A percentile compares a stretch with the other conserved stretches of the same genome.
Evolutionary conservation across 2,888 invertebrate genomes (phyloP).

Genomic region (Linnaemya vulpina): DNA sequence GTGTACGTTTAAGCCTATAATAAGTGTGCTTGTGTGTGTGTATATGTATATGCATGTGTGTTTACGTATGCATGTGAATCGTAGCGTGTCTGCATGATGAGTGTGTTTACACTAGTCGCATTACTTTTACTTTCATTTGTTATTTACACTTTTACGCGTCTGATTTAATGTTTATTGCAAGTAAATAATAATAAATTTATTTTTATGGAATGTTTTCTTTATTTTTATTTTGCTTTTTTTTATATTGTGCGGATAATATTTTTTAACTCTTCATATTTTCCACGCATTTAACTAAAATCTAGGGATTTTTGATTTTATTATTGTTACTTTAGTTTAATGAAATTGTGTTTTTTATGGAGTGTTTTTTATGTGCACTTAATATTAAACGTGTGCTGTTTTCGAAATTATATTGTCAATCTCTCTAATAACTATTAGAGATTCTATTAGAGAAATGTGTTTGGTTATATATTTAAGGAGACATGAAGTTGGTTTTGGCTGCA

Average conservation of each 20-base stretch:
- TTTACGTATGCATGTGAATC: constrained; percentile 8
- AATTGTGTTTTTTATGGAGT: constrained; percentile 14
- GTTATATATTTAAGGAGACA: neutral
- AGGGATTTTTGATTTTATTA: neutral
- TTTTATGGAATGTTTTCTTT: constrained; percentile 44
- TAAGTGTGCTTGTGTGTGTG: constrained; percentile 20
- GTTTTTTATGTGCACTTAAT: neutral
- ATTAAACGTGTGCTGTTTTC: constrained; percentile 28
- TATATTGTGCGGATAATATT: neutral
- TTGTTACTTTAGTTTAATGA: constrained; percentile 36
- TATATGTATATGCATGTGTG: constrained; percentile 19
- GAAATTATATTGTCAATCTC: neutral
- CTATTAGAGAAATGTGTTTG: constrained; percentile 8
- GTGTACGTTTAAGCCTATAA: neutral
- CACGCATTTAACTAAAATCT: constrained; percentile 35
- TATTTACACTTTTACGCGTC: constrained; percentile 60
- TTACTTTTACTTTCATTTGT: constrained; percentile 62
- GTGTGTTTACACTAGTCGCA: constrained; percentile 54
- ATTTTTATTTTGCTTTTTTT: constrained; percentile 1
- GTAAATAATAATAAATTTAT: constrained; percentile 50
- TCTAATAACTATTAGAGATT: constrained; percentile 10
- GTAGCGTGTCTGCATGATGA: constrained; percentile 34
- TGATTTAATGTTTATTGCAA: constrained; percentile 64
- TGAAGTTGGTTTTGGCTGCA: neutral
- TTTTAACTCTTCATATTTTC: constrained; percentile 45